phyloP scores from a whole-genome alignment of 2,888 invertebrate species.

The Andrena bicolor region DNA sequence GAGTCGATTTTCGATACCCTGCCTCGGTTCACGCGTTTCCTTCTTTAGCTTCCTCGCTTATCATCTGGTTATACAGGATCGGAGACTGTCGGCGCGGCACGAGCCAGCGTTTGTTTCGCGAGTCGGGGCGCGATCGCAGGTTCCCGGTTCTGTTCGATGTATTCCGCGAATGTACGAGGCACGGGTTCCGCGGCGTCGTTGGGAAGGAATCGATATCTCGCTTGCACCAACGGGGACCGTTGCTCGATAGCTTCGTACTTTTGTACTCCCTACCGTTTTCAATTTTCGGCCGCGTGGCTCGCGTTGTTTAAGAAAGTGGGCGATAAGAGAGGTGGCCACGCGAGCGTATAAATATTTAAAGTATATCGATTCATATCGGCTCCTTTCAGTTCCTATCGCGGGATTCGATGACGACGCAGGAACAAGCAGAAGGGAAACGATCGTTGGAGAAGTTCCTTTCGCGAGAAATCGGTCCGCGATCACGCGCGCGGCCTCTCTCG shows the following conservation, averaged over 20 bases:
- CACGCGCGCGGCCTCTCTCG: slow-evolving; percentile 8
- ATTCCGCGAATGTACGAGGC: neutral
- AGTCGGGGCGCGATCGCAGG: neutral
- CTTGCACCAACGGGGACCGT: neutral
- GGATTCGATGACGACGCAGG: slow-evolving; percentile 39
- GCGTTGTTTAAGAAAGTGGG: slow-evolving; percentile 26
- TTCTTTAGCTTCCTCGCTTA: neutral
- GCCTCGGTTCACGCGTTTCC: neutral
- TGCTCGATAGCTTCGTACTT: slow-evolving; percentile 26
- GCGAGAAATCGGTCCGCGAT: slow-evolving; percentile 23
- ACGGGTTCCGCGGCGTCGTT: neutral
- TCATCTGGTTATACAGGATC: neutral
- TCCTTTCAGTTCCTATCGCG: slow-evolving; percentile 62
- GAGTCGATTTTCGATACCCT: slow-evolving; percentile 4
- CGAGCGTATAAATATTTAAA: slow-evolving; percentile 10
- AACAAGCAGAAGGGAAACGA: slow-evolving; percentile 23
- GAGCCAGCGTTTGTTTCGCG: neutral
- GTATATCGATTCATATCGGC: slow-evolving; percentile 42
- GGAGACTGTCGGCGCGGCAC: neutral
- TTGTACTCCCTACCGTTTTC: slow-evolving; percentile 78
- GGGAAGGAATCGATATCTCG: neutral
- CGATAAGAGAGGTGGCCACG: slow-evolving; percentile 29
- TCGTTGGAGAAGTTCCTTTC: slow-evolving; percentile 30
- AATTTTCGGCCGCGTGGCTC: slow-evolving; percentile 69
- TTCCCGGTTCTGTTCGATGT: slow-evolving; percentile 1